Percentiles rank a stretch among this genome's conserved stretches.
Conservation (phyloP, 2,113 vertebrate genomes). For the Psephotus haematonotus region DNA sequence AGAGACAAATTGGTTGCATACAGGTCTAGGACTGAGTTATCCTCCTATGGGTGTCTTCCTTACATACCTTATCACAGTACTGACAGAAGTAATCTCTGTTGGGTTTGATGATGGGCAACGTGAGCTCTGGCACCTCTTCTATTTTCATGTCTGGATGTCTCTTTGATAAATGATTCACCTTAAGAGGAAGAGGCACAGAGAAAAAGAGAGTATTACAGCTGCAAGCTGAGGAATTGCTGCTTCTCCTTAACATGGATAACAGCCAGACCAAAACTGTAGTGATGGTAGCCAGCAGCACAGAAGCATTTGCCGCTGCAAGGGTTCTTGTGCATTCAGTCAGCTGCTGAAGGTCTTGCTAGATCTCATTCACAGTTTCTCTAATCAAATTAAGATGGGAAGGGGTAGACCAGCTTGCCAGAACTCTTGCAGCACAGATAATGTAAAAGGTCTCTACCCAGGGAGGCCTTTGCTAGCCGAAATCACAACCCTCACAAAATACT, state of each 20-base stretch:
- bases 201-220: neutral
- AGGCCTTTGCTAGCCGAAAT: neutral
- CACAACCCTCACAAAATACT: neutral
- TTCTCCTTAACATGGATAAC: neutral
- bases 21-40: neutral
- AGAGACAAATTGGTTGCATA: neutral
- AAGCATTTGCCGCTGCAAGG: neutral
- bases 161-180: slow-evolving; percentile 99
- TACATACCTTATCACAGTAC: slow-evolving; percentile 96
- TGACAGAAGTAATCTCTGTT: slow-evolving; percentile 99
- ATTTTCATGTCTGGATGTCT: slow-evolving; percentile 98
- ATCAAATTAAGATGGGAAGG: neutral
- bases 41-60: neutral
- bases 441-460: neutral
- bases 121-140: slow-evolving; percentile 96
- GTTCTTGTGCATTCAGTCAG: neutral
- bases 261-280: neutral
- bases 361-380: neutral
- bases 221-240: neutral
- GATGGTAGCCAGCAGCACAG: neutral
- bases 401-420: neutral
- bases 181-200: neutral
- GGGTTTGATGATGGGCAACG: slow-evolving; percentile 96
- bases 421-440: neutral
- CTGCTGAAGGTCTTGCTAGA: neutral